A percentile compares a stretch with the other conserved stretches of the same genome.
Evolutionary conservation across 2,888 invertebrate genomes (phyloP).

Genomic region (Cantharis lateralis): DNA sequence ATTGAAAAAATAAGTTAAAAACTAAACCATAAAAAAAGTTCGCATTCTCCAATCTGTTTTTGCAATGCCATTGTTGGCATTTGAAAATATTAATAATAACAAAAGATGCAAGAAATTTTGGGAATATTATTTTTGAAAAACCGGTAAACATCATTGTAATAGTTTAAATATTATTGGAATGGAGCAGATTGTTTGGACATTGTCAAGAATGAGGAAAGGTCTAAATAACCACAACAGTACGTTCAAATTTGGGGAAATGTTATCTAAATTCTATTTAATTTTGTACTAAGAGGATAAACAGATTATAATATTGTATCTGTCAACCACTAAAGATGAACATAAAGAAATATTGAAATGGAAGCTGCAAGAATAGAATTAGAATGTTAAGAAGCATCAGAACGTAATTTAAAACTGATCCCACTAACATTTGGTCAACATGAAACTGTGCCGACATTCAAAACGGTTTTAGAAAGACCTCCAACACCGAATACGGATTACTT

Average conservation of each 20-base stretch:
- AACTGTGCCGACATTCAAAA: slow-evolving; percentile 22
- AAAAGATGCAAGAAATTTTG: neutral
- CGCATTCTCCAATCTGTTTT: too few relatives aligned
- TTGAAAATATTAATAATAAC: too few relatives aligned
- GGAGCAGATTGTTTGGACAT: neutral
- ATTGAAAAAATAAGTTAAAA: too few relatives aligned
- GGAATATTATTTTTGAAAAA: neutral
- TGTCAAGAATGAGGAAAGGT: neutral
- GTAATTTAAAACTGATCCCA: slow-evolving; percentile 27
- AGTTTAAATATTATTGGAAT: neutral
- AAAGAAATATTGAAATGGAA: slow-evolving; percentile 20
- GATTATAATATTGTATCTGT: slow-evolving; percentile 25
- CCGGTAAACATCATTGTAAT: neutral
- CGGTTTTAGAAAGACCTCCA: slow-evolving; percentile 21
- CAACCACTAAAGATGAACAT: slow-evolving; percentile 11
- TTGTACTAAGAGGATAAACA: slow-evolving; percentile 27
- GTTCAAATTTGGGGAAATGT: slow-evolving; percentile 10
- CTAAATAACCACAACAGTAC: neutral
- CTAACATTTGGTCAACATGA: slow-evolving; percentile 29
- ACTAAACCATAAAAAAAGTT: too few relatives aligned
- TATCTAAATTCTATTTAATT: slow-evolving; percentile 19
- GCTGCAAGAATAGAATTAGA: slow-evolving; percentile 24
- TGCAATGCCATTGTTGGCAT: too few relatives aligned
- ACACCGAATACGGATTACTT: slow-evolving; percentile 1
- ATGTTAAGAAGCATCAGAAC: slow-evolving; percentile 21